Conservation (phyloP, 2,113 vertebrate genomes). For the Neotoma lepida region DNA sequence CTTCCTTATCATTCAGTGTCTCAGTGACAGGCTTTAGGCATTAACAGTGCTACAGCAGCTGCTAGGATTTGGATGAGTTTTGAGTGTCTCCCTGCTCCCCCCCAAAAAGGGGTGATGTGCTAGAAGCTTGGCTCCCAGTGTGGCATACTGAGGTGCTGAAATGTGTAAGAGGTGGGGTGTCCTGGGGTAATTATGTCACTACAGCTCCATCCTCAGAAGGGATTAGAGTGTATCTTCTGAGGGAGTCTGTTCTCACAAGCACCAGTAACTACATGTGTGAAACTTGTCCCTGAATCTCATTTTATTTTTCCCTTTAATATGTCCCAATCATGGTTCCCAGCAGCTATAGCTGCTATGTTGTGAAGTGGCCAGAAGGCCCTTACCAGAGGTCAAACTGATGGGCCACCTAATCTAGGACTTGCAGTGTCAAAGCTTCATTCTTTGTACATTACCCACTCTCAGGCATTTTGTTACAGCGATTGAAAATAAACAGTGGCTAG, state of each 20-base stretch:
- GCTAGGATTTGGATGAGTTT: neutral
- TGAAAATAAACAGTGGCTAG: neutral
- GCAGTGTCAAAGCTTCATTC: neutral
- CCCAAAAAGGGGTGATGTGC: neutral
- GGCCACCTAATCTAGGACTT: neutral
- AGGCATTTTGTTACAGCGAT: neutral
- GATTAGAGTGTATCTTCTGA: neutral
- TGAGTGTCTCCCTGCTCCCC: neutral
- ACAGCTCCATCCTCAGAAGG: neutral
- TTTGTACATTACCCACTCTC: neutral
- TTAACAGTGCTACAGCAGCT: neutral
- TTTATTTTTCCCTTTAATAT: neutral
- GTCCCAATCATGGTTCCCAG: neutral
- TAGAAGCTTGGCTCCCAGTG: neutral
- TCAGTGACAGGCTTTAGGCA: neutral
- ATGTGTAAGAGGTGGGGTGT: neutral
- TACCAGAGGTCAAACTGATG: neutral
- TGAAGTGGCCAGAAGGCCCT: neutral
- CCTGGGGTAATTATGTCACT: neutral
- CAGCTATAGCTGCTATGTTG: neutral
- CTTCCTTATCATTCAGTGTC: neutral
- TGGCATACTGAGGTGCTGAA: neutral
- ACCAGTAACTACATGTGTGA: neutral
- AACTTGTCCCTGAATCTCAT: neutral
- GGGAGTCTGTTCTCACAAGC: neutral